Percentiles rank a stretch among this genome's conserved stretches.
phyloP scores from a whole-genome alignment of 2,797 vertebrate genomes.

The Melanotaenia parkinsoni region DNA sequence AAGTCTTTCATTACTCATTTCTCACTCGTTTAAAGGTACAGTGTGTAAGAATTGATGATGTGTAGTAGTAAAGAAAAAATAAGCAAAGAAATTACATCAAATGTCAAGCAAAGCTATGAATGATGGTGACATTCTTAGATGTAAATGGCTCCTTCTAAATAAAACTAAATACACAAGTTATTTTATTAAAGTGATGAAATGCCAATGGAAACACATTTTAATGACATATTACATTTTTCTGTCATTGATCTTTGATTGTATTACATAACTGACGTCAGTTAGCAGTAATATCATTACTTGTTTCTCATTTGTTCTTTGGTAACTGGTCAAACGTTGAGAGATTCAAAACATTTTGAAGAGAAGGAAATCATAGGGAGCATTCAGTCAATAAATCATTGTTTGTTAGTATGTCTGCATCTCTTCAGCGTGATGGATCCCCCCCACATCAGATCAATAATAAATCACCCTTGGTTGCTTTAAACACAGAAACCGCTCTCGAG shows the following conservation, averaged over 20 bases:
- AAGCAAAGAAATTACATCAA: too few relatives aligned
- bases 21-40: too few relatives aligned
- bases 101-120: too few relatives aligned
- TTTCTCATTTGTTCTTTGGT: neutral
- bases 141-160: too few relatives aligned
- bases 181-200: too few relatives aligned
- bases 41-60: too few relatives aligned
- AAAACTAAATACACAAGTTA: too few relatives aligned
- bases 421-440: slow-evolving; percentile 16
- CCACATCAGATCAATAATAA: slow-evolving; percentile 58
- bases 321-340: neutral
- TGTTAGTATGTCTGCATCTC: slow-evolving; percentile 19
- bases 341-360: neutral
- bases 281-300: neutral
- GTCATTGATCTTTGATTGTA: too few relatives aligned
- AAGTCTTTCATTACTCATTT: neutral
- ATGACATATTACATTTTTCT: too few relatives aligned
- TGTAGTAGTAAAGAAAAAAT: too few relatives aligned
- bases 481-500: neutral
- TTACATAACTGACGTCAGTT: neutral
- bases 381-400: slow-evolving; percentile 10
- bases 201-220: neutral
- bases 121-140: too few relatives aligned
- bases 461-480: slow-evolving; percentile 52
- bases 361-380: neutral